A percentile compares a stretch with the other conserved stretches of the same genome.
Evolutionary conservation across 2,888 invertebrate genomes (phyloP).

Genomic region (Phrixothrix hirtus): DNA sequence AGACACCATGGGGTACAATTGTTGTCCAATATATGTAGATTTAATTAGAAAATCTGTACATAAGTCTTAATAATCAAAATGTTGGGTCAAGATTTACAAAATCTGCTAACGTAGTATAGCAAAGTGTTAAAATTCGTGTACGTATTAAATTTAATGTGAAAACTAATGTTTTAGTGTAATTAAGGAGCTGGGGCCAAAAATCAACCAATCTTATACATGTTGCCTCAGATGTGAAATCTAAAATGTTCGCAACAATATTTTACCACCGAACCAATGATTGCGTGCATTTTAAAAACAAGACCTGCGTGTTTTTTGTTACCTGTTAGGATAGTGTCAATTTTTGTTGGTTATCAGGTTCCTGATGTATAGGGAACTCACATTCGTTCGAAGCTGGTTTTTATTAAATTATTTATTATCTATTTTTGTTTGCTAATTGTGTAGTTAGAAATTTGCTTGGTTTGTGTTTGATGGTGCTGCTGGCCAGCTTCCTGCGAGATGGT

Average conservation of each 20-base stretch:
- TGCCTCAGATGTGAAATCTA: conserved; percentile 47
- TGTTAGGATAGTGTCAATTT: conserved; percentile 26
- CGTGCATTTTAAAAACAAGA: conserved; percentile 21
- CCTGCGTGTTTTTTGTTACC: conserved; percentile 33
- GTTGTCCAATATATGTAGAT: conserved; percentile 32
- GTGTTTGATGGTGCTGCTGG: conserved; percentile 3
- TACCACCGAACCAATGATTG: conserved; percentile 6
- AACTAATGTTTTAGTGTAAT: conserved; percentile 31
- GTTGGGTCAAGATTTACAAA: conserved; percentile 21
- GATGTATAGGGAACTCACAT: conserved; percentile 2
- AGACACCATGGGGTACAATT: conserved; percentile 36
- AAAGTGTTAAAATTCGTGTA: conserved; percentile 29
- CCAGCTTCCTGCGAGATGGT: not conserved
- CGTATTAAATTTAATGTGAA: conserved; percentile 34
- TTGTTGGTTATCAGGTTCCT: conserved; percentile 14
- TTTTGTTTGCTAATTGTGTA: too few species aligned
- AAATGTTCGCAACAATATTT: conserved; percentile 16
- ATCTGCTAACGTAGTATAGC: conserved; percentile 27
- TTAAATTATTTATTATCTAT: too few species aligned
- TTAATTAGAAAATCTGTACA: conserved; percentile 43
- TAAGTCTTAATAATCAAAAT: conserved; percentile 42
- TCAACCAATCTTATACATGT: conserved; percentile 52
- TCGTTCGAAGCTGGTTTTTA: conserved; percentile 6
- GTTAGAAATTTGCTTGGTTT: too few species aligned
- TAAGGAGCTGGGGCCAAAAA: conserved; percentile 53